A percentile compares a stretch with the other conserved stretches of the same genome.
These are phyloP conservation scores for Drosophila kikkawai DNA, from an alignment of 1,140 invertebrate species.

Conservation along the genomic window DNA sequence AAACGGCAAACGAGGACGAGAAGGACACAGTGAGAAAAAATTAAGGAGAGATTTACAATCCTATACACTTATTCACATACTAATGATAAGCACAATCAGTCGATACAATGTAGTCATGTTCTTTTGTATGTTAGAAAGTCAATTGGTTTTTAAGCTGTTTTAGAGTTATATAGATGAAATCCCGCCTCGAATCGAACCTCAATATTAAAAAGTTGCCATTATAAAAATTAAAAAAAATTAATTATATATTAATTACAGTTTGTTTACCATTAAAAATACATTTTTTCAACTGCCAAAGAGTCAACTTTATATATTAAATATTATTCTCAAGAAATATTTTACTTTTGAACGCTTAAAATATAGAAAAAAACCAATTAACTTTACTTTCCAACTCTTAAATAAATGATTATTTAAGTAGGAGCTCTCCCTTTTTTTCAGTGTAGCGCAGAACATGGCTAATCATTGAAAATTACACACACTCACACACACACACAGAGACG, in stretches of 20 bases:
- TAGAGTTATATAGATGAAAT: not conserved
- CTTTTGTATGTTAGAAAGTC: not conserved
- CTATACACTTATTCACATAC: too few species aligned
- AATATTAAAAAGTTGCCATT: not conserved
- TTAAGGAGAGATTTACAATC: too few species aligned
- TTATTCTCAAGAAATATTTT: not conserved
- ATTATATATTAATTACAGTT: not conserved
- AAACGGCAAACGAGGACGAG: conserved; percentile 15
- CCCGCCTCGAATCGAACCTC: not conserved
- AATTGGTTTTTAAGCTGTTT: not conserved
- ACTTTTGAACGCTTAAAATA: not conserved
- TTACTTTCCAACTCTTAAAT: not conserved
- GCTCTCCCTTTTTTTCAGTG: not conserved
- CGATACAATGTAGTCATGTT: too few species aligned
- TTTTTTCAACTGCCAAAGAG: too few species aligned
- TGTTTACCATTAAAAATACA: not conserved
- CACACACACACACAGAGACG: not conserved
- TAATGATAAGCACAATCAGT: too few species aligned
- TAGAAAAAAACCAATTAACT: not conserved
- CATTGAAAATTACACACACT: conserved; percentile 35
- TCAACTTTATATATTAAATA: not conserved
- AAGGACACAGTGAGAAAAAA: not conserved
- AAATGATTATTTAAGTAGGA: too few species aligned
- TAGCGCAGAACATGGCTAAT: conserved; percentile 30
- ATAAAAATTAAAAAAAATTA: not conserved